These are phyloP conservation scores for Agapornis roseicollis DNA, from an alignment of 2,113 vertebrate genomes.

Conservation along the genomic window DNA sequence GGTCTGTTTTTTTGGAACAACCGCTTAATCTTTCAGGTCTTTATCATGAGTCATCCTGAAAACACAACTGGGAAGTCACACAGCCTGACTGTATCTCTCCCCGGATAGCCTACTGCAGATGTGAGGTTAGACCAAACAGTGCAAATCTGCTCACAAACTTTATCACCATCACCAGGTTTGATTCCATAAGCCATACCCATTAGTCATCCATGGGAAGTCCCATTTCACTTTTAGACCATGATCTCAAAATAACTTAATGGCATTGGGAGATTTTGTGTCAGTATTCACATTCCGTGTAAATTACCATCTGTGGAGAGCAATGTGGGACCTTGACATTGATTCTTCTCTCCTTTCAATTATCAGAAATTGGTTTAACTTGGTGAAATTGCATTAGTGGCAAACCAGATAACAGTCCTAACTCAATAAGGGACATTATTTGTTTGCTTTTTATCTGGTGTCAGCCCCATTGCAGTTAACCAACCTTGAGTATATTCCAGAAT, in stretches of 20 bases:
- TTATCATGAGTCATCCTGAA: not conserved
- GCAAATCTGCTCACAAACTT: not conserved
- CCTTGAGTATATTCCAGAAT: not conserved
- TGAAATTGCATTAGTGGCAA: not conserved
- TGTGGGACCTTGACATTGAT: not conserved
- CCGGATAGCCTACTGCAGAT: not conserved
- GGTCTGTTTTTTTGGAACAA: not conserved
- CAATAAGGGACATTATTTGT: not conserved
- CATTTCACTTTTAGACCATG: not conserved
- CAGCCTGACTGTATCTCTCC: not conserved
- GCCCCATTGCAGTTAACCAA: not conserved
- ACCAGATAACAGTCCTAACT: not conserved
- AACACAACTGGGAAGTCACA: not conserved
- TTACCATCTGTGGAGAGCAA: not conserved
- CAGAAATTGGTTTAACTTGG: constrained; percentile 2
- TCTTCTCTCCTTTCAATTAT: not conserved
- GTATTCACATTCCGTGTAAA: not conserved
- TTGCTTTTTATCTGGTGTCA: not conserved
- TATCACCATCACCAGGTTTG: not conserved
- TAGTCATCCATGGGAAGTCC: not conserved
- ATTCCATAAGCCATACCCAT: not conserved
- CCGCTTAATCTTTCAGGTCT: not conserved
- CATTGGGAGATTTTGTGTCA: not conserved
- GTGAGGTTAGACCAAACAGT: not conserved
- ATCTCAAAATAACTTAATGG: not conserved